Percentiles rank a stretch among this genome's conserved stretches.
Evolutionary conservation across 1,140 invertebrate genomes (phyloP).

Genomic region (Drosophila trapezifrons): DNA sequence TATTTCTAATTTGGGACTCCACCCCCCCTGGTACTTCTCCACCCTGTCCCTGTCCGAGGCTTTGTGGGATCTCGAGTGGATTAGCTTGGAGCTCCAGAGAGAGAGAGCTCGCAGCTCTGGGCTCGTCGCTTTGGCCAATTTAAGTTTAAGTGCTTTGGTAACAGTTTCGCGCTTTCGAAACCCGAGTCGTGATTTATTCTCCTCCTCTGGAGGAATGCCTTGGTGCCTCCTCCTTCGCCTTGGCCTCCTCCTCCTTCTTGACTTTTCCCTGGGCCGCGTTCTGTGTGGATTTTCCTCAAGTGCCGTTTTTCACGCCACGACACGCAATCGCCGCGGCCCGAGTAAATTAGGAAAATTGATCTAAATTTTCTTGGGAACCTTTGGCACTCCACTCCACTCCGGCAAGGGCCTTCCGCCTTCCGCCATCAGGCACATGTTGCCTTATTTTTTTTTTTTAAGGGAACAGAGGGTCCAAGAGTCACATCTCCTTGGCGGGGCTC

Average conservation of each 20-base stretch:
- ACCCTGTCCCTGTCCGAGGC: background rate
- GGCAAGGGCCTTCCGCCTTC: background rate
- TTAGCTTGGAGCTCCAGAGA: slow-evolving; percentile 18
- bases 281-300: slow-evolving; percentile 59
- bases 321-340: slow-evolving; percentile 77
- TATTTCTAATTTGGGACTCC: slow-evolving; percentile 77
- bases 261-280: slow-evolving; percentile 10
- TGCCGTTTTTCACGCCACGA: slow-evolving; percentile 82
- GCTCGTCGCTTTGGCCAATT: slow-evolving; percentile 74
- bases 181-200: slow-evolving; percentile 80
- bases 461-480: background rate
- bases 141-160: slow-evolving; percentile 83
- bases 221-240: background rate
- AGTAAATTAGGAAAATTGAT: slow-evolving; percentile 83
- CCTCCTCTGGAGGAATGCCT: slow-evolving; percentile 29
- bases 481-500: slow-evolving; percentile 1
- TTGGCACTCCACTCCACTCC: slow-evolving; percentile 46
- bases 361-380: slow-evolving; percentile 83
- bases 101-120: slow-evolving; percentile 12
- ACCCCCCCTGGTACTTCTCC: slow-evolving; percentile 2
- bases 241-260: slow-evolving; percentile 1
- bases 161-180: slow-evolving; percentile 83
- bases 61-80: slow-evolving; percentile 23
- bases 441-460: too few species aligned
- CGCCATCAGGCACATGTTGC: slow-evolving; percentile 16